Evolutionary conservation across 2,797 vertebrate genomes (phyloP).

Genomic region (Anabacerthia variegaticeps): DNA sequence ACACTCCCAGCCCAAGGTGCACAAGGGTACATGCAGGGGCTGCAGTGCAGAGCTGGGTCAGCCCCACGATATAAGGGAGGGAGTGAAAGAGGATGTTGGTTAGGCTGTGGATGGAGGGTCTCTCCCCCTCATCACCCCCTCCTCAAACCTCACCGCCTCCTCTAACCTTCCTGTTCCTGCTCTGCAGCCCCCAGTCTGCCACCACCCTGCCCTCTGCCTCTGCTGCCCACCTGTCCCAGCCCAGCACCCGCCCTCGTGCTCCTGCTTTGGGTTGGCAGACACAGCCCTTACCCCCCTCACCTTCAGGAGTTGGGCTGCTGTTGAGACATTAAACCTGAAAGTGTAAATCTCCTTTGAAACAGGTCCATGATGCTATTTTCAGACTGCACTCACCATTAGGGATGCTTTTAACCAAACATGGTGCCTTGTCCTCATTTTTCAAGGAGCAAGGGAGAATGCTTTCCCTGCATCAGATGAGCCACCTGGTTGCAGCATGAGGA

Average conservation of each 20-base stretch:
- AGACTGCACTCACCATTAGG: not conserved
- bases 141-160: not conserved
- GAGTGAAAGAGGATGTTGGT: not conserved
- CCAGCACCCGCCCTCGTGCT: not conserved
- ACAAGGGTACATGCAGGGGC: accelerated
- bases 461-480: not conserved
- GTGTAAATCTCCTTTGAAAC: not conserved
- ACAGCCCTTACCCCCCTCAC: not conserved
- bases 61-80: accelerated
- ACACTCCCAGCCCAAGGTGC: not conserved
- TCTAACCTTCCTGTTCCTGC: not conserved
- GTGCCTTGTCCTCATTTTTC: not conserved
- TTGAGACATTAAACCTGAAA: not conserved
- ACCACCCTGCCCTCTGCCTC: not conserved
- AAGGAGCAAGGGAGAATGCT: accelerated
- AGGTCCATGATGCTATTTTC: not conserved
- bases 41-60: not conserved
- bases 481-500: not conserved
- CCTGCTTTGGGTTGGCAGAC: accelerated
- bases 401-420: not conserved
- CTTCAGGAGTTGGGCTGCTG: not conserved
- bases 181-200: not conserved
- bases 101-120: not conserved
- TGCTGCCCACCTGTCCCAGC: not conserved
- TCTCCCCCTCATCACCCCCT: accelerated